Conservation (phyloP, 2,113 vertebrate species). For the Bos taurus region DNA sequence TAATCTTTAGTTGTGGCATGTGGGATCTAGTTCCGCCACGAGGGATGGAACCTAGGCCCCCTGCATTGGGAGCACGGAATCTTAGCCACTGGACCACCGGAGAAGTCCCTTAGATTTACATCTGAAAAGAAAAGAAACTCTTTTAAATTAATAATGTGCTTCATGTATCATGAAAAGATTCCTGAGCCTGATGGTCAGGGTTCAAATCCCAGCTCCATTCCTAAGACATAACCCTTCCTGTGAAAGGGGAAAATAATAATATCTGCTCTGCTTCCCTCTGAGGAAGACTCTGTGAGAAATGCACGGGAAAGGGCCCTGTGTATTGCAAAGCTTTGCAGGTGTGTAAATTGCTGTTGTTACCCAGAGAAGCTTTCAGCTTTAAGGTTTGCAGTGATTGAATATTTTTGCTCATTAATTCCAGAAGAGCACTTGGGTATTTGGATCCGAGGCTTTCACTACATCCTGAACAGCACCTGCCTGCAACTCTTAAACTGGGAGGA, state of each 20-base stretch:
- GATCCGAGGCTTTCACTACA: not conserved
- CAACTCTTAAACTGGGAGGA: not conserved
- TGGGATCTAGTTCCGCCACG: not conserved
- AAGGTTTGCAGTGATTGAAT: not conserved
- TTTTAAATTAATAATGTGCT: conserved; percentile 1
- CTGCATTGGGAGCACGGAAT: not conserved
- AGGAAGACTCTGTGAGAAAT: not conserved
- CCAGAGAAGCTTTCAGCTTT: not conserved
- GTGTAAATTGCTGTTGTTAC: not conserved
- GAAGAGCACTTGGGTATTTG: conserved; percentile 34
- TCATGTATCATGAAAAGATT: not conserved
- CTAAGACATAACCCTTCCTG: not conserved
- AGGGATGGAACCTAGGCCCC: not conserved
- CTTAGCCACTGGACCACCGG: not conserved
- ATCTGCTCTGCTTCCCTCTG: not conserved
- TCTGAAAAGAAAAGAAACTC: not conserved
- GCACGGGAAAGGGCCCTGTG: not conserved
- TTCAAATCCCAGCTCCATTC: not conserved
- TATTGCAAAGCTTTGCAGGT: not conserved
- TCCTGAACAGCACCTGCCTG: not conserved
- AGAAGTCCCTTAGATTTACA: not conserved
- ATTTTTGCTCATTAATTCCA: conserved; percentile 28
- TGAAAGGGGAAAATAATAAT: not conserved
- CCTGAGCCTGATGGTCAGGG: not conserved
- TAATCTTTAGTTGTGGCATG: not conserved